Evolutionary conservation across 2,888 invertebrate species (phyloP).

Genomic region (Lasius fuliginosus): DNA sequence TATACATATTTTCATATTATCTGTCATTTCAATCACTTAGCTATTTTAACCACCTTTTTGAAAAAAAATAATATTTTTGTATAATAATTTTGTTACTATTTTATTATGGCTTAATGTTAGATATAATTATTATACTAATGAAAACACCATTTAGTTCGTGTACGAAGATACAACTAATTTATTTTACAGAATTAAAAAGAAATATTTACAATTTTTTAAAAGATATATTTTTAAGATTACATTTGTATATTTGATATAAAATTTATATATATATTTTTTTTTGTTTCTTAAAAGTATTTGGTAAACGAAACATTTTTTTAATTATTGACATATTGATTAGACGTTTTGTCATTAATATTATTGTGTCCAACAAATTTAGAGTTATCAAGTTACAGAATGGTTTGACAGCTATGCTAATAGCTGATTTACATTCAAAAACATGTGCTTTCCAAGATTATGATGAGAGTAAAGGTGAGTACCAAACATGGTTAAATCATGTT

Average conservation of each 20-base stretch:
- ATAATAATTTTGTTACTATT: neutral
- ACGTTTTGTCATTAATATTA: neutral
- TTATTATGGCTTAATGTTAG: neutral
- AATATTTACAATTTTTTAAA: neutral
- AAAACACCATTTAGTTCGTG: neutral
- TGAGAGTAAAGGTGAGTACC: slow-evolving; percentile 82
- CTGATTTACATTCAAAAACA: slow-evolving; percentile 87
- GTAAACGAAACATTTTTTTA: neutral
- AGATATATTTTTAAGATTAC: neutral
- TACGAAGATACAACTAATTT: neutral
- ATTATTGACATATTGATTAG: neutral
- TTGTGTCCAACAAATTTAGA: slow-evolving; percentile 84
- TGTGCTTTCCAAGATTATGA: slow-evolving; percentile 59
- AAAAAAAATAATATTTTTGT: neutral
- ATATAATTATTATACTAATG: neutral
- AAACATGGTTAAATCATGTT: neutral
- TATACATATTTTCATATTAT: neutral
- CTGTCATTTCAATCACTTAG: neutral
- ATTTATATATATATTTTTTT: neutral
- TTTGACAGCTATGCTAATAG: slow-evolving; percentile 91
- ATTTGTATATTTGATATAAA: neutral
- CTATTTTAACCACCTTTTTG: neutral
- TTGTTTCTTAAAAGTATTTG: neutral
- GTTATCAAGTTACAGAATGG: slow-evolving; percentile 91
- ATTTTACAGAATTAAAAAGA: neutral